Evolutionary conservation across 2,888 invertebrate species (phyloP).

Genomic region (Ornithoptera priamus): DNA sequence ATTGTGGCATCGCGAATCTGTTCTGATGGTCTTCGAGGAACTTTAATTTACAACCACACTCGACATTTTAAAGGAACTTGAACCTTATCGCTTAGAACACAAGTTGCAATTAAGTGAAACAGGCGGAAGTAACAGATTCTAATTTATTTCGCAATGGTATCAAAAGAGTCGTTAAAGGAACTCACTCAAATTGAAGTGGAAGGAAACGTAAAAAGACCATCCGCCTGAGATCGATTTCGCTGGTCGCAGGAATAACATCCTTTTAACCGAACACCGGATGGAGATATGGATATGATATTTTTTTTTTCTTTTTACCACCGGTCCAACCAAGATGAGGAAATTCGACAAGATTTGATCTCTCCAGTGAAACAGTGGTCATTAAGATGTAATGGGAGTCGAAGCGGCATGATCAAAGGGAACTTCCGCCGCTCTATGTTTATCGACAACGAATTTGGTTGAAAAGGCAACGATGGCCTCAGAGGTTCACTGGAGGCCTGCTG

Average conservation of each 20-base stretch:
- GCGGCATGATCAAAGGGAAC: constrained; percentile 19
- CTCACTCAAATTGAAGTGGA: neutral
- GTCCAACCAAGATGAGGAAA: too few species aligned
- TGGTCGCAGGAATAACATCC: too few species aligned
- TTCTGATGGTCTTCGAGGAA: constrained; percentile 3
- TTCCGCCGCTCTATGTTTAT: neutral
- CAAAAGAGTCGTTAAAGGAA: neutral
- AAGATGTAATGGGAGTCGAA: constrained; percentile 19
- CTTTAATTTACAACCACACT: neutral
- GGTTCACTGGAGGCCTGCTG: too few species aligned
- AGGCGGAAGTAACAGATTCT: neutral
- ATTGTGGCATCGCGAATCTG: constrained; percentile 4
- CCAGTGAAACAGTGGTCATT: constrained; percentile 22
- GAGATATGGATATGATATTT: too few species aligned
- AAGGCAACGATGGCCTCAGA: too few species aligned
- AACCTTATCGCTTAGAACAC: neutral
- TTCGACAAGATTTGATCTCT: too few species aligned
- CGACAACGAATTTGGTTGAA: too few species aligned
- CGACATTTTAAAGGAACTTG: neutral
- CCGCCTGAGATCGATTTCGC: too few species aligned
- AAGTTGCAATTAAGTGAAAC: neutral
- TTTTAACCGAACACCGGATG: too few species aligned
- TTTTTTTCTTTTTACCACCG: too few species aligned
- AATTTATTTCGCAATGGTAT: constrained; percentile 4
- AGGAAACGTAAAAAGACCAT: neutral